Percentiles rank a stretch among this genome's conserved stretches.
Conservation (phyloP, 2,888 invertebrate species). For the Aphodius granarius region DNA sequence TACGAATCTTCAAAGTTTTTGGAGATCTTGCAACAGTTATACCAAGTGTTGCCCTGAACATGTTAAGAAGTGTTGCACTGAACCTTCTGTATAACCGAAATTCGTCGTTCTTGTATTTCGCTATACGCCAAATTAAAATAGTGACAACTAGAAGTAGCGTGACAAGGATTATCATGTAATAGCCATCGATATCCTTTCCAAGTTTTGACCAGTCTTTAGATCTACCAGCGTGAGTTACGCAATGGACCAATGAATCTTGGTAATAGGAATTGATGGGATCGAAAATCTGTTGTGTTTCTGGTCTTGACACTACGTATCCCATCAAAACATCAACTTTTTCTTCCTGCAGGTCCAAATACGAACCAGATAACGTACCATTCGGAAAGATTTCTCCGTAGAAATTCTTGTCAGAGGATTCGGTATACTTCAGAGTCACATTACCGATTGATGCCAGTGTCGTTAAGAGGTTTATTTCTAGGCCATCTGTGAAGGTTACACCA, state of each 20-base stretch:
- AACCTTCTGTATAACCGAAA: background rate
- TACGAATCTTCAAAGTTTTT: slow-evolving; percentile 32
- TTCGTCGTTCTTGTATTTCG: slow-evolving; percentile 2
- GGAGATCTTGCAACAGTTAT: slow-evolving; percentile 36
- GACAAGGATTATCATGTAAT: slow-evolving; percentile 30
- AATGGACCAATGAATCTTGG: slow-evolving; percentile 46
- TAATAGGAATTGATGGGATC: slow-evolving; percentile 44
- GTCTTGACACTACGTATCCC: slow-evolving; percentile 44
- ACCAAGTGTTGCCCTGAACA: slow-evolving; percentile 35
- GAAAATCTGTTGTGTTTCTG: slow-evolving; percentile 38
- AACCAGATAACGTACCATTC: slow-evolving; percentile 40
- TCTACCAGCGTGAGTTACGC: slow-evolving; percentile 45
- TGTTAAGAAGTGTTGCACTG: background rate
- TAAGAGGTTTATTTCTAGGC: slow-evolving; percentile 41
- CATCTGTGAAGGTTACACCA: slow-evolving; percentile 30
- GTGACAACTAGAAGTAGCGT: slow-evolving; percentile 21
- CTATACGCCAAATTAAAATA: slow-evolving; percentile 10
- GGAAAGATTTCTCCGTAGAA: slow-evolving; percentile 37
- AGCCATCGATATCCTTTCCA: slow-evolving; percentile 28
- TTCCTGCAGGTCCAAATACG: slow-evolving; percentile 38
- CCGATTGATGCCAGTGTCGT: slow-evolving; percentile 38
- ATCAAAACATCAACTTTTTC: slow-evolving; percentile 44
- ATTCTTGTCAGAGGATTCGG: slow-evolving; percentile 30
- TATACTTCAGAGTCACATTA: slow-evolving; percentile 39
- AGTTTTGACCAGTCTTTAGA: slow-evolving; percentile 37